Conservation (phyloP, 2,113 vertebrate species). For the Guaruba guarouba region DNA sequence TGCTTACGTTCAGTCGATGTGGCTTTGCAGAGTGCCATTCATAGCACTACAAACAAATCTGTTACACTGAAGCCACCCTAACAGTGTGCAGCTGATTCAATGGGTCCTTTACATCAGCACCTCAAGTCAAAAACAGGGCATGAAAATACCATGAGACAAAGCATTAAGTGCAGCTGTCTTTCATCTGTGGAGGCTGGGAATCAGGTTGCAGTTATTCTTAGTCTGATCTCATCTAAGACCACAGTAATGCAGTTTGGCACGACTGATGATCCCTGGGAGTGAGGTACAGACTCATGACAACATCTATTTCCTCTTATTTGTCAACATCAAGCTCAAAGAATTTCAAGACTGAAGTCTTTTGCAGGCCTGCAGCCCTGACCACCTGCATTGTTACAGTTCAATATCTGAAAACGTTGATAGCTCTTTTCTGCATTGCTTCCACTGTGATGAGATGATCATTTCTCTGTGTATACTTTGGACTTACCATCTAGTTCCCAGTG, state of each 20-base stretch:
- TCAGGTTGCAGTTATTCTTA: background rate
- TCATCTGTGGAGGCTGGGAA: background rate
- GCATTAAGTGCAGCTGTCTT: background rate
- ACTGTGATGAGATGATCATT: background rate
- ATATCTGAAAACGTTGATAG: background rate
- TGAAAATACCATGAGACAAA: background rate
- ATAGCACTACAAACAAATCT: background rate
- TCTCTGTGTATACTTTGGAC: background rate
- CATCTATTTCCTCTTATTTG: background rate
- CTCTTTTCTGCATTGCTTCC: background rate
- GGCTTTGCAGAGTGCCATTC: background rate
- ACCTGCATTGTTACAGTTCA: background rate
- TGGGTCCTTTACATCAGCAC: background rate
- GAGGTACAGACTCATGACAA: background rate
- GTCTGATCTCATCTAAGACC: background rate
- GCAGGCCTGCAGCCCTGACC: background rate
- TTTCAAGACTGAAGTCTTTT: background rate
- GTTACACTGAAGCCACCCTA: background rate
- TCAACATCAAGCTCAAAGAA: background rate
- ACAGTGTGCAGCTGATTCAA: background rate
- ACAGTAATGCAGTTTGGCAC: background rate
- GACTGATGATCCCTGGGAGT: background rate
- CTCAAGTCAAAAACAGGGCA: background rate
- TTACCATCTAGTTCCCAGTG: background rate
- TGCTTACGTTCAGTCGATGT: background rate